Evolutionary conservation across 2,888 invertebrate species (phyloP).

Genomic region (Netelia virgata): DNA sequence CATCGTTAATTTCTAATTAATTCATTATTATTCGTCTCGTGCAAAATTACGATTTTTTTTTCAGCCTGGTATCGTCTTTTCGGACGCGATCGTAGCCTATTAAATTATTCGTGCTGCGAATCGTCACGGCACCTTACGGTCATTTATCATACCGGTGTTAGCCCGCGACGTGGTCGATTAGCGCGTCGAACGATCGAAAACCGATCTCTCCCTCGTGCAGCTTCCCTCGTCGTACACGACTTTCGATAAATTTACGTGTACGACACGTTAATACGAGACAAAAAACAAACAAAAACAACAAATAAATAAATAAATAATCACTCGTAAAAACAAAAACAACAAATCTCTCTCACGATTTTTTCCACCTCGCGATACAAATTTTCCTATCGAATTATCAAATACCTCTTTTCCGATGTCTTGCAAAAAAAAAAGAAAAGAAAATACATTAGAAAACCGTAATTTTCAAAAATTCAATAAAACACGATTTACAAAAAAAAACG

Average conservation of each 20-base stretch:
- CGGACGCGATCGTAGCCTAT: neutral
- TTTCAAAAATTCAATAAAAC: too few species aligned
- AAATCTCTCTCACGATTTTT: too few species aligned
- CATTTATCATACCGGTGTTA: slow-evolving; percentile 82
- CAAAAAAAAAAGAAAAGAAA: too few species aligned
- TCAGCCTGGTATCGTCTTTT: neutral
- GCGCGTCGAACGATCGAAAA: slow-evolving; percentile 79
- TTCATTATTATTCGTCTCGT: neutral
- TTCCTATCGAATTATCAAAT: too few species aligned
- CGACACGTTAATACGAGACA: neutral
- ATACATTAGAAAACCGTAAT: too few species aligned
- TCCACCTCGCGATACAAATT: too few species aligned
- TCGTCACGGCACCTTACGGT: slow-evolving; percentile 70
- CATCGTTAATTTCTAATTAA: neutral
- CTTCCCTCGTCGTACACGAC: slow-evolving; percentile 68
- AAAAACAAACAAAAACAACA: neutral
- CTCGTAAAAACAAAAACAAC: too few species aligned
- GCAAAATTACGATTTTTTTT: neutral
- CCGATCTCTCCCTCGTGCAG: neutral
- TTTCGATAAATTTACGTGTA: slow-evolving; percentile 20
- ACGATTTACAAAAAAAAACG: too few species aligned
- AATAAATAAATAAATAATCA: too few species aligned
- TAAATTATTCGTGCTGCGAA: slow-evolving; percentile 9
- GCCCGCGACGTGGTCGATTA: slow-evolving; percentile 78
- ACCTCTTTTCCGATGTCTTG: too few species aligned